Evolutionary conservation across 2,113 vertebrate genomes (phyloP), one percentile per base, ranked within the genome.

Genomic region (Gymnarchus niloticus): DNA sequence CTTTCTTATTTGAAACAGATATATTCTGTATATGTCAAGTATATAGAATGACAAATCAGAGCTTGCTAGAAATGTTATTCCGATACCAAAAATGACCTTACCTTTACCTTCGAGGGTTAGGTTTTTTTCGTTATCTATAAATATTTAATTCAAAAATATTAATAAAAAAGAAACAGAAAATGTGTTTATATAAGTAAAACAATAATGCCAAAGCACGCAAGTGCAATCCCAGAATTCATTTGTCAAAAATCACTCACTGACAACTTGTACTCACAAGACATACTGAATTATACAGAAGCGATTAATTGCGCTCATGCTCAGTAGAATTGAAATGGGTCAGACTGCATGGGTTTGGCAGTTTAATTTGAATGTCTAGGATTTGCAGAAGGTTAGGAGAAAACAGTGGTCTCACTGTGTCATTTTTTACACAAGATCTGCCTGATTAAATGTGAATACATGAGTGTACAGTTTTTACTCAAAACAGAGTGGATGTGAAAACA

Each of bases 301-400:
- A 87, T 61, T 84, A 87, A 81, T 28, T 28, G n/a, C 28, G 46
- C 21, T 48, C 65, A 48, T 12, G 41, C 25, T 81, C 78, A 46
- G 57, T 81, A 25, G 28, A 87, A 80, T 86, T 86, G 41, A 37
- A 46, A 52, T 49, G 54, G 6, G 19, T 33, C 52, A 33, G 41
- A 59, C 56, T 56, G 54, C 9, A 51, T 49, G 46, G 82, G 78
- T 87, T 44, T 14, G 19, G 28, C 33, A 17, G 41, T 80, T 65
- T 52, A 52, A 49, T 61, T 56, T 56, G 33, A 33, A 81, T 17
- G 21, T 12, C 9, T 65, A 48, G 14, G 77, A 5, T 28, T 54
- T 81, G 49, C 56, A 41, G 65, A 25, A 81, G 41, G 69, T 9
- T 33, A 44, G 81, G 5, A 17, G 37, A 44, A 57, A 41, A 46